phyloP scores from a whole-genome alignment of 2,113 vertebrate genomes.

The Cochlearius cochlearius region DNA sequence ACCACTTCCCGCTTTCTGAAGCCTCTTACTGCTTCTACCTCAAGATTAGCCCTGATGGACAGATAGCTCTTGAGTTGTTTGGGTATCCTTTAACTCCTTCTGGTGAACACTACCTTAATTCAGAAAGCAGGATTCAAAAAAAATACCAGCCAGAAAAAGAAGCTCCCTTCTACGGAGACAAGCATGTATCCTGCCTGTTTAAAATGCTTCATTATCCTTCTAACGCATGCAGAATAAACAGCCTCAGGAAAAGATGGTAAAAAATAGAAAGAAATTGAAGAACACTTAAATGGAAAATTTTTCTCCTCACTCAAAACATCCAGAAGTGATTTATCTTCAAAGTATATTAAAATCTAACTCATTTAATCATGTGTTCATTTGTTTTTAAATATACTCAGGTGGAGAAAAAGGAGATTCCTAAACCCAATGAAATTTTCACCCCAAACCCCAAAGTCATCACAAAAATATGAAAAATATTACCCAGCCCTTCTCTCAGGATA shows the following conservation, averaged over 20 bases:
- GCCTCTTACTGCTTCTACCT: neutral
- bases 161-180: neutral
- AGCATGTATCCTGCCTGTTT: neutral
- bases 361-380: neutral
- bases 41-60: neutral
- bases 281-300: neutral
- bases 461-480: neutral
- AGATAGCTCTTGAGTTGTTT: neutral
- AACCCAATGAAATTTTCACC: neutral
- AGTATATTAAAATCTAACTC: neutral
- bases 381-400: neutral
- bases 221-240: neutral
- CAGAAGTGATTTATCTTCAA: neutral
- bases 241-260: neutral
- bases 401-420: neutral
- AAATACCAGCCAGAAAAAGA: neutral
- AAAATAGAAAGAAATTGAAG: neutral
- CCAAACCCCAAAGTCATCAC: neutral
- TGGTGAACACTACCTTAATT: neutral
- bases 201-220: neutral
- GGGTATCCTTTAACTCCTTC: neutral
- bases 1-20: neutral
- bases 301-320: neutral
- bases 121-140: neutral
- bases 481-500: neutral